A percentile compares a stretch with the other conserved stretches of the same genome.
Evolutionary conservation across 2,888 invertebrate genomes (phyloP).

Genomic region (Meta bourneti): DNA sequence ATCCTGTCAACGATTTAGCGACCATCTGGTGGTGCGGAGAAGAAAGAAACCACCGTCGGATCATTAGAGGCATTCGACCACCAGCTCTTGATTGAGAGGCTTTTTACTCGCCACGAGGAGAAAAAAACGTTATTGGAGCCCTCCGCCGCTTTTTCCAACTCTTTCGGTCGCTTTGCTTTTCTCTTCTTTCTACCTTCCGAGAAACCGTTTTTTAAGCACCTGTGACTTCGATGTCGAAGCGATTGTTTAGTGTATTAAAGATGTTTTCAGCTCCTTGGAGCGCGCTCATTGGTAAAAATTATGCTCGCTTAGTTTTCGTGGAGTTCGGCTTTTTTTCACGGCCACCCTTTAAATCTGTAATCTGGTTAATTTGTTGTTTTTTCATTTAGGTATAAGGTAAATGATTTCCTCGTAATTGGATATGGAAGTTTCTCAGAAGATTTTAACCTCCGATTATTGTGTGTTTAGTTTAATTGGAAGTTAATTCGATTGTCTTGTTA

Average conservation of each 20-base stretch:
- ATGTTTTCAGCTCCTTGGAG: no score
- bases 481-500: no score
- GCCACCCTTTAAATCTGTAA: no score
- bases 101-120: slow-evolving; percentile 7
- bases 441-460: no score
- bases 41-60: slow-evolving; percentile 29
- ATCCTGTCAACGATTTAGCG: slow-evolving; percentile 24
- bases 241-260: slow-evolving; percentile 14
- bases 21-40: slow-evolving; percentile 28
- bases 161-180: not conserved
- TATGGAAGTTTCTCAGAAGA: no score
- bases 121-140: slow-evolving; percentile 14
- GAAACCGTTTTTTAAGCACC: slow-evolving; percentile 30
- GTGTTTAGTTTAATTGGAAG: no score
- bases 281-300: not conserved
- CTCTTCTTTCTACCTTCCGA: not conserved
- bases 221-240: slow-evolving; percentile 5
- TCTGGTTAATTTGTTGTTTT: no score
- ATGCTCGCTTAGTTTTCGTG: not conserved
- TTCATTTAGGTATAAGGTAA: no score
- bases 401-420: no score
- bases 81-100: slow-evolving; percentile 15
- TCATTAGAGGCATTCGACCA: slow-evolving; percentile 52
- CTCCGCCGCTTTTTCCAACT: not conserved
- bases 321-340: not conserved